A percentile compares a stretch with the other conserved stretches of the same genome.
These are phyloP conservation scores for Aplysia californica DNA, from an alignment of 1,140 invertebrate genomes.

Conservation along the genomic window DNA sequence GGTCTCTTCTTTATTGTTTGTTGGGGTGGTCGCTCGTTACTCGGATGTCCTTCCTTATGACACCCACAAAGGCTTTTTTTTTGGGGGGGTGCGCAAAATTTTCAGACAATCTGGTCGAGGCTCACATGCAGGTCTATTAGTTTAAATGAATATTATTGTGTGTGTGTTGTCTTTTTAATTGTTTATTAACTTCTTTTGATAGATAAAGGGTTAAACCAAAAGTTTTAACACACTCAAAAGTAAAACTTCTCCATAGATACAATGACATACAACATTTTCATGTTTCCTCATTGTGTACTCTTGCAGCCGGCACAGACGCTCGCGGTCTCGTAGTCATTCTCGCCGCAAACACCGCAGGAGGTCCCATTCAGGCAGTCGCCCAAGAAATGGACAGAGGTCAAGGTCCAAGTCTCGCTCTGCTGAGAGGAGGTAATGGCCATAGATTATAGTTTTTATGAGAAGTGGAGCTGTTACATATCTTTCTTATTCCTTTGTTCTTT, in stretches of 20 bases:
- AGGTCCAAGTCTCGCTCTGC: slow-evolving; percentile 40
- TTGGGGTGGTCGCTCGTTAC: no score
- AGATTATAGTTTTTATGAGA: neutral
- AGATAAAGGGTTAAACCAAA: neutral
- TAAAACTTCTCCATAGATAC: no score
- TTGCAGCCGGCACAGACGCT: slow-evolving; percentile 1
- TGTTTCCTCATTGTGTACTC: neutral
- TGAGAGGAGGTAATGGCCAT: slow-evolving; percentile 7
- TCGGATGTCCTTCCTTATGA: no score
- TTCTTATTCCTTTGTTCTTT: no score
- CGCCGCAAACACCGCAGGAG: slow-evolving; percentile 9
- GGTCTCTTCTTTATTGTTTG: no score
- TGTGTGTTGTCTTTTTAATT: neutral
- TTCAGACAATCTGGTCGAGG: no score
- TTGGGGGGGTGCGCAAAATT: no score
- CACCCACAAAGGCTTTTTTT: no score
- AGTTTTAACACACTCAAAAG: neutral
- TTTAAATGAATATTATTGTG: neutral
- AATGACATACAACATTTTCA: neutral
- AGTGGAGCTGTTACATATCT: no score
- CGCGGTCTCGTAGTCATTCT: slow-evolving; percentile 27
- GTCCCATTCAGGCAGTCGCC: slow-evolving; percentile 21
- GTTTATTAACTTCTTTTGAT: no score
- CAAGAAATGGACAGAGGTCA: slow-evolving; percentile 24
- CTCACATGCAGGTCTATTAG: neutral